Evolutionary conservation across 2,797 vertebrate genomes (phyloP), one percentile per base, ranked within the genome.

Genomic region (Peromyscus nudipes): DNA sequence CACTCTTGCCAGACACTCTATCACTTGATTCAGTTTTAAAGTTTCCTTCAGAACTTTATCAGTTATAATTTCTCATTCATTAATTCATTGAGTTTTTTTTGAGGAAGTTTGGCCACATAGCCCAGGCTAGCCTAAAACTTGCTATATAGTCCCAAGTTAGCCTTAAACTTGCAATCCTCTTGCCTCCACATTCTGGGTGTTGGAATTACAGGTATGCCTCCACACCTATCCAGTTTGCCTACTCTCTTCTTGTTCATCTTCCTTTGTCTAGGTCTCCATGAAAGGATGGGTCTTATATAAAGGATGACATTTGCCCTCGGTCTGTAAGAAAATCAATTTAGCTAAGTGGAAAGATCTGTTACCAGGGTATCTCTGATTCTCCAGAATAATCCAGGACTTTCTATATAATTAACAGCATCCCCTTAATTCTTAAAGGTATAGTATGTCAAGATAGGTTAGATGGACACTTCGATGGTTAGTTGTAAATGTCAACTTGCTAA

Each of bases 321-420:
- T 67, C 49, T 92, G 11, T 3, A 69, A 92, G 81, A 92, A 95
- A 93, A 91, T 40, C 17, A 96, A 27, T 55, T 86, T 73, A 83
- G 21, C 31, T 27, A 60, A 57, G 82, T 37, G 25, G 29, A 64
- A 88, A 57, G 10, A 52, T 40, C n/a, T 29, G 1, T 79, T 82
- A 29, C 2, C 52, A 57, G 12, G 49, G 7, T 64, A 55, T 40
- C 31, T 55, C 29, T 84, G 5, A 43, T 90, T 96, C 29, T 21
- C 34, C 5, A 92, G 57, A 84, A 76, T 2, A 71, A 31, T 23
- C 25, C 16, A 75, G 21, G 14, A 77, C 52, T 29, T 96, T 55
- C 12, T 19, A 4, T 29, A 65, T 40, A 40, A 16, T 43, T 49
- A 55, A 55, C 57, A 95, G n/a, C 19, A 31, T 79, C 37, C 6